Percentiles rank a stretch among this genome's conserved stretches.
These are phyloP conservation scores for Danio choprae DNA, from an alignment of 2,797 vertebrate genomes.

Conservation along the genomic window DNA sequence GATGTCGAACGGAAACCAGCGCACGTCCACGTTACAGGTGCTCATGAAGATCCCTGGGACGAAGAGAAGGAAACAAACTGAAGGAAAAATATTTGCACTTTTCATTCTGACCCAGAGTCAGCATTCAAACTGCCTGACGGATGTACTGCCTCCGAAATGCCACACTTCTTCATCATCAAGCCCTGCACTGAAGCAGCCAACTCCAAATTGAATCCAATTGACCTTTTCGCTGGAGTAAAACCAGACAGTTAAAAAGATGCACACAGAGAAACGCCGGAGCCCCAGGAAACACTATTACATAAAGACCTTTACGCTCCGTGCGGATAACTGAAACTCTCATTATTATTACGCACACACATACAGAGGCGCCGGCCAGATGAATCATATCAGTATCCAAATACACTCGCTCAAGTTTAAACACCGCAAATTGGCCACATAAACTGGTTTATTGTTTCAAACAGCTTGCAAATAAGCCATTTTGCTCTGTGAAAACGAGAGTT, in stretches of 20 bases:
- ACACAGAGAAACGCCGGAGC: neutral
- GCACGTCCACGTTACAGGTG: slow-evolving; percentile 84
- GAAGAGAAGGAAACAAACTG: neutral
- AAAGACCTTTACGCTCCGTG: slow-evolving; percentile 5
- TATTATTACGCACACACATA: slow-evolving; percentile 21
- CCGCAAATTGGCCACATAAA: neutral
- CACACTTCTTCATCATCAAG: slow-evolving; percentile 15
- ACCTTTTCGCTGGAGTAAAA: slow-evolving; percentile 32
- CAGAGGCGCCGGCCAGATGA: slow-evolving; percentile 19
- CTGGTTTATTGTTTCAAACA: slow-evolving; percentile 2
- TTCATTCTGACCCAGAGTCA: neutral
- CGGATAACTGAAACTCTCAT: neutral
- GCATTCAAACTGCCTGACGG: neutral
- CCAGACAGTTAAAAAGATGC: slow-evolving; percentile 36
- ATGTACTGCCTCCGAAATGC: neutral
- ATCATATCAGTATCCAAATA: slow-evolving; percentile 39
- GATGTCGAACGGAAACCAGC: slow-evolving; percentile 86
- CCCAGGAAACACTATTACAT: neutral
- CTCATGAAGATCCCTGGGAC: slow-evolving; percentile 83
- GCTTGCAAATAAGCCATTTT: slow-evolving; percentile 25
- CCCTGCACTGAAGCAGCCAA: neutral
- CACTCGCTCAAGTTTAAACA: slow-evolving; percentile 21
- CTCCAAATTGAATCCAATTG: slow-evolving; percentile 28
- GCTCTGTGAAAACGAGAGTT: slow-evolving; percentile 13
- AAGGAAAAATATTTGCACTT: neutral